Conservation (phyloP, 2,113 vertebrate genomes). For the Ibidorhyncha struthersii region DNA sequence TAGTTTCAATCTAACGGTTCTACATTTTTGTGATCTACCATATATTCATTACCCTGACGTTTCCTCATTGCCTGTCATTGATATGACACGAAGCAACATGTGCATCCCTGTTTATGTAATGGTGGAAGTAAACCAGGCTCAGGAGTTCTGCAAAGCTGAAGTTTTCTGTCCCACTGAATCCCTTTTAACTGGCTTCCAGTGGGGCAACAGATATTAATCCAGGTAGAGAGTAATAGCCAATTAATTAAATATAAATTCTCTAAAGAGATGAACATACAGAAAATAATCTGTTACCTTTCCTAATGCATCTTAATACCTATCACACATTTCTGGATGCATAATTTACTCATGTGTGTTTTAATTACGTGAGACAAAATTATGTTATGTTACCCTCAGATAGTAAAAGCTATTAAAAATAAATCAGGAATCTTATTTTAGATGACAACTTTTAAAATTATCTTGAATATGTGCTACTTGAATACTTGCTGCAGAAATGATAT, state of each 20-base stretch:
- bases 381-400: not conserved
- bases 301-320: not conserved
- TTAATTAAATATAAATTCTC: slow-evolving; percentile 1
- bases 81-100: not conserved
- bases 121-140: not conserved
- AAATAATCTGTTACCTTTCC: not conserved
- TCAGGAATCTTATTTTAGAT: not conserved
- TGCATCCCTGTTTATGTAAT: not conserved
- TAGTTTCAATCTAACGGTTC: not conserved
- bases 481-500: not conserved
- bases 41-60: not conserved
- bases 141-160: not conserved
- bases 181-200: not conserved
- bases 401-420: not conserved
- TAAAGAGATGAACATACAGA: not conserved
- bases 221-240: not conserved
- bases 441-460: not conserved
- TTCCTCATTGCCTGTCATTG: not conserved
- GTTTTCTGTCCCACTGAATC: not conserved
- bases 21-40: not conserved
- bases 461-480: not conserved
- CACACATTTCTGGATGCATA: not conserved
- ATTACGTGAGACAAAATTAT: not conserved
- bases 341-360: not conserved
- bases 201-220: not conserved